Evolutionary conservation across 2,888 invertebrate genomes (phyloP).

Genomic region (Ectemnius cavifrons): DNA sequence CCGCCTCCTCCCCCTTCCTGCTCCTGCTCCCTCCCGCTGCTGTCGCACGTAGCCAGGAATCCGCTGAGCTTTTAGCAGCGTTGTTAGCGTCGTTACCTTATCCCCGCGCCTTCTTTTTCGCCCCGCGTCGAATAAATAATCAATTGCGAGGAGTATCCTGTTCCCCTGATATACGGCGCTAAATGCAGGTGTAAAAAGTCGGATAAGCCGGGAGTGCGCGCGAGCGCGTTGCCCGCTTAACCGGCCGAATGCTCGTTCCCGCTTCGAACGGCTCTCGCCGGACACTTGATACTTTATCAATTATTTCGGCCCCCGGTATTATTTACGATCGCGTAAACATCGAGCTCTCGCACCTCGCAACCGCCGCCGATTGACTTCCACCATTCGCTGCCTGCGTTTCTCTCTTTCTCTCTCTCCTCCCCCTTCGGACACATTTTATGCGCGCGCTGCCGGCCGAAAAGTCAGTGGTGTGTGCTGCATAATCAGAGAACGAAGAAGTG

Average conservation of each 20-base stretch:
- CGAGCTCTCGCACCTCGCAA: not conserved
- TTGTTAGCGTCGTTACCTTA: conserved; percentile 36
- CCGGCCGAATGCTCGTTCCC: not conserved
- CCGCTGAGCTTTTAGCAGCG: conserved; percentile 44
- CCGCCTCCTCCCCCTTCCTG: too few relatives aligned
- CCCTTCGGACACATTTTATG: too few relatives aligned
- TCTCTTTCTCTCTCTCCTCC: not conserved
- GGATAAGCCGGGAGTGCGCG: conserved; percentile 3
- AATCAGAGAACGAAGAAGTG: not conserved
- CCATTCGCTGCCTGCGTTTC: not conserved
- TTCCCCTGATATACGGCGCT: conserved; percentile 41
- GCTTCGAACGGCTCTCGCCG: not conserved
- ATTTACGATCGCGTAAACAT: conserved; percentile 10
- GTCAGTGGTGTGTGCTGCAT: not conserved
- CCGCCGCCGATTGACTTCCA: not conserved
- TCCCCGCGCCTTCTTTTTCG: conserved; percentile 36
- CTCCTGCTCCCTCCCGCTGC: not conserved
- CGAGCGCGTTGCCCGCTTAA: not conserved
- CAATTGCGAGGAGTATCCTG: conserved; percentile 21
- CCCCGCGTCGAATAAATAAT: conserved; percentile 40
- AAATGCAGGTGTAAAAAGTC: conserved; percentile 30
- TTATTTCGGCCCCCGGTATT: conserved; percentile 1
- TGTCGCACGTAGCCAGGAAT: conserved; percentile 16
- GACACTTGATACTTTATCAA: conserved; percentile 7
- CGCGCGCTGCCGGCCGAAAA: too few relatives aligned